Evolutionary conservation across 53 echinoderm and acorn worm genomes (phyloP).

Genomic region (Henricia sp.): DNA sequence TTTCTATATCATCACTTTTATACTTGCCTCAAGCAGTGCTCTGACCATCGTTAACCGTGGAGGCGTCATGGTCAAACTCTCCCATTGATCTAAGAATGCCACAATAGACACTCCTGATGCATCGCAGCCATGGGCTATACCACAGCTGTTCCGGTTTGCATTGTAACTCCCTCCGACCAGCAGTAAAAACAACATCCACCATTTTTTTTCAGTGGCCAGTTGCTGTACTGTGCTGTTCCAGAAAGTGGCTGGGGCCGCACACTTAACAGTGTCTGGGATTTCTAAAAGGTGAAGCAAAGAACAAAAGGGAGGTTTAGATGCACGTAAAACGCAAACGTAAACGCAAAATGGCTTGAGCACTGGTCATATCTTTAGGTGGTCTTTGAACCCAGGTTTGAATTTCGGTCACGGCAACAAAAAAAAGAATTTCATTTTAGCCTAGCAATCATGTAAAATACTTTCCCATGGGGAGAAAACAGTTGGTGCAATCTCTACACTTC

Average conservation of each 20-base stretch:
- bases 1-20: no score
- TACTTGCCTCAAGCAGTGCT: conserved; percentile 47
- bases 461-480: neutral
- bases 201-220: conserved; percentile 31
- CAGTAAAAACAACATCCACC: conserved; percentile 45
- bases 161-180: conserved; percentile 55
- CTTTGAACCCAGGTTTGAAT: no score
- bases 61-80: neutral
- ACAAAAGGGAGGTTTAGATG: neutral
- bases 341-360: no score
- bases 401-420: no score
- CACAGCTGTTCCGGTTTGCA: conserved; percentile 6
- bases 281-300: conserved; percentile 12
- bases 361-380: no score
- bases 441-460: neutral
- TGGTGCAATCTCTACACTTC: neutral
- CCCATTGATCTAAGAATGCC: conserved; percentile 38
- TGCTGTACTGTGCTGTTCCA: conserved; percentile 38
- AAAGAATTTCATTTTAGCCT: no score
- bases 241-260: conserved; percentile 8
- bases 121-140: conserved; percentile 60
- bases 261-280: conserved; percentile 30
- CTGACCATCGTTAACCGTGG: conserved; percentile 44
- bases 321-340: no score
- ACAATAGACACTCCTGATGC: conserved; percentile 45